Conservation (phyloP, 1,140 invertebrate species). For the Aricia agestis region DNA sequence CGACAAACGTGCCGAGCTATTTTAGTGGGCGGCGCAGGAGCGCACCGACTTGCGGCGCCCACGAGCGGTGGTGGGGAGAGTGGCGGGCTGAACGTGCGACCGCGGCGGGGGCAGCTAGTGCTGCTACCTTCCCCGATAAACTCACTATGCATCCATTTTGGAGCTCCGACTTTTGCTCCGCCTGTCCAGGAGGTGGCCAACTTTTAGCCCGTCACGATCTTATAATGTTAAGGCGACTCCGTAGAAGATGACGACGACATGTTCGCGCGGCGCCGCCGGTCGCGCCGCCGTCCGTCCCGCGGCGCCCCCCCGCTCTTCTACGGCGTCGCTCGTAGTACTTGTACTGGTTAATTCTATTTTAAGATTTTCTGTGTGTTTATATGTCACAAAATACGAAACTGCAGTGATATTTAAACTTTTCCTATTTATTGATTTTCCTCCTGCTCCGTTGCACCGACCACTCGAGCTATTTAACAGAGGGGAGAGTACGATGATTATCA, state of each 20-base stretch:
- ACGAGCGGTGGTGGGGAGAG: conserved; percentile 6
- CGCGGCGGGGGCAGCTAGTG: too few relatives aligned
- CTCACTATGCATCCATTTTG: too few relatives aligned
- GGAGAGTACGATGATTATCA: neutral
- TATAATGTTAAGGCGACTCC: neutral
- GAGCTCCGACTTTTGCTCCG: too few relatives aligned
- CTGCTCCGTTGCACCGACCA: neutral
- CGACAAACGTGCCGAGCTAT: conserved; percentile 21
- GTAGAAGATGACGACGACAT: neutral
- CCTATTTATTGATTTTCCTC: neutral
- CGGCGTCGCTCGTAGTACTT: neutral
- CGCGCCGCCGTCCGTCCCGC: neutral
- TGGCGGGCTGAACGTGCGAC: neutral
- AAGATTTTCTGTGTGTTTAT: conserved; percentile 9
- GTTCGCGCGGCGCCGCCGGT: too few relatives aligned
- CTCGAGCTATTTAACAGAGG: neutral
- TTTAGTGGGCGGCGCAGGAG: conserved; percentile 18
- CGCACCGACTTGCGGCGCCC: neutral
- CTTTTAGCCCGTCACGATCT: neutral
- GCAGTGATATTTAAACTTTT: neutral
- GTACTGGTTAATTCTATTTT: neutral
- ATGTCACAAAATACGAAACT: neutral
- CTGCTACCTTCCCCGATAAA: too few relatives aligned
- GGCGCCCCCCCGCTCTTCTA: neutral
- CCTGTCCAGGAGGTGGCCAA: neutral